Base-by-base conservation (phyloP, 30 jellyfish, hydroid and myxozoan genomes). In the Rhopilema esculentum region DNA sequence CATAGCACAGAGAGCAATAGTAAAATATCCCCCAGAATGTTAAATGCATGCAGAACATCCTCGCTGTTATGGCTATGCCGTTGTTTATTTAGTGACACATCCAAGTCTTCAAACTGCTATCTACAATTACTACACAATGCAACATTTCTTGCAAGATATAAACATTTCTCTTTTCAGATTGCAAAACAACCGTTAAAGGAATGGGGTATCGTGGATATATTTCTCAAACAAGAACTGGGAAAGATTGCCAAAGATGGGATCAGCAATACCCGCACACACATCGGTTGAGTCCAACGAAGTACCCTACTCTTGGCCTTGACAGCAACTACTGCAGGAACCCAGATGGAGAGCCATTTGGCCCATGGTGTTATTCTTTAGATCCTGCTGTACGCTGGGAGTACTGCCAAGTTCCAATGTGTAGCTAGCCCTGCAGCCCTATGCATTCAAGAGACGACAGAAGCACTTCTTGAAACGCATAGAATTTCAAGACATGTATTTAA, bases 241-340 rank as follows among this genome's bases (percentile, higher is more conserved):
- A 26, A 12, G 17, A 21, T 24, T 77, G 87, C 87, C 87, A 74
- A 23, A 33, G 69, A 74, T 74, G 85, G 85, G 85, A 74, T 71
- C 1, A n/a, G 1, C 67, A 74, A 25, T 7, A 16, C 19, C 87
- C 87, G 27, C 87, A 77, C 57, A 1, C n/a, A 8, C 75, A 77
- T 26, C 4, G 62, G 17, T 26, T n/a, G 16, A 52, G 51, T 0
- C 62, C 87, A 49, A 4, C 40, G n/a, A 27, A 22, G 19, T 25
- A 49, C 21, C 87, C 87, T 2, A 51, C 28, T 77, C 27, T 24
- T 50, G 87, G 87, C 0, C 30, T 77, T 52, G 87, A 23, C 6
- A 62, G 62, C 17, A 77, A 77, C 65, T 27, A 52, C 51, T 77
- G 87, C 87, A 7, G 87, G 69, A 77, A 77, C 48, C 87, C 77